phyloP scores from a whole-genome alignment of 2,888 invertebrate genomes.

The Epinotia bilunana region DNA sequence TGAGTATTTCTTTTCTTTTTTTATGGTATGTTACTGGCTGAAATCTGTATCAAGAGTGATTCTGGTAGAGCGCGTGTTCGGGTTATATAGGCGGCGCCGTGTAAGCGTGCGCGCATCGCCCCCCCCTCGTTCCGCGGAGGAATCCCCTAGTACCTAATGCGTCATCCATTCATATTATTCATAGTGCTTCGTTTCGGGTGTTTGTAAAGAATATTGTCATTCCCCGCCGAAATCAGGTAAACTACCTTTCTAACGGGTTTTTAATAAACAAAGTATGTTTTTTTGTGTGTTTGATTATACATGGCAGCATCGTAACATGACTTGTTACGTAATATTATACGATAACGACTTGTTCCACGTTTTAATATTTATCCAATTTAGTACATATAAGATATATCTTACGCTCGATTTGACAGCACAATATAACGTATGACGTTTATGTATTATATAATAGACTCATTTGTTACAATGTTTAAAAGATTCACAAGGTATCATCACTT shows the following conservation, averaged over 20 bases:
- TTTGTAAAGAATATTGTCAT: conserved; percentile 36
- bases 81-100: conserved; percentile 48
- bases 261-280: background rate
- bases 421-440: too few relatives aligned
- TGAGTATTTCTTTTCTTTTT: background rate
- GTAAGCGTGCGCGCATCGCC: conserved; percentile 48
- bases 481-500: too few relatives aligned
- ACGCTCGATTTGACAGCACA: too few relatives aligned
- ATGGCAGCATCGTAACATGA: background rate
- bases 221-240: conserved; percentile 33
- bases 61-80: conserved; percentile 51
- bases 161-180: conserved; percentile 58
- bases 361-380: background rate
- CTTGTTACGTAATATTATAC: background rate
- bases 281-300: background rate
- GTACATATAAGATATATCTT: too few relatives aligned
- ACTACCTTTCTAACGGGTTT: conserved; percentile 19
- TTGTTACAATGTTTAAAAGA: too few relatives aligned
- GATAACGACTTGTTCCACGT: background rate
- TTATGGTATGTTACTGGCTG: conserved; percentile 42
- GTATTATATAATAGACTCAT: too few relatives aligned
- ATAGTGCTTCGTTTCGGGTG: conserved; percentile 44
- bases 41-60: conserved; percentile 53
- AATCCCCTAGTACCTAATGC: conserved; percentile 54
- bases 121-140: conserved; percentile 52